Evolutionary conservation across 1,140 invertebrate species (phyloP), one percentile per base, ranked within the genome.

Genomic region (Caenorhabditis latens): DNA sequence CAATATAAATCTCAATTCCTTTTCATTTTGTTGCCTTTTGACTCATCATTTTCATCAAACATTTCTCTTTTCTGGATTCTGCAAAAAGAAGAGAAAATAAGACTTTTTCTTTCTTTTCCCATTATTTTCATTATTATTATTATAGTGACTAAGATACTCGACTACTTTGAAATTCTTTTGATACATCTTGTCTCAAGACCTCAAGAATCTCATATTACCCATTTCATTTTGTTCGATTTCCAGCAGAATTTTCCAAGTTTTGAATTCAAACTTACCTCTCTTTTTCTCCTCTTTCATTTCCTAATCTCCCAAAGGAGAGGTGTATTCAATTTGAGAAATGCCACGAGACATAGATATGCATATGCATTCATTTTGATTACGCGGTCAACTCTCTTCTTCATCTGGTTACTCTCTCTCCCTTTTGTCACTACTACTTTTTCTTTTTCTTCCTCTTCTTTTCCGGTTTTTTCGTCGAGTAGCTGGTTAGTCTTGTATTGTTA

Each of bases 1-100:
- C 67, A 71, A 71, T 71, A 71, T 71, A 71, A 71, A 71, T 71
- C 67, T 71, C 67, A 42, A 32, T 65, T 32, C 21, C n/a, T 7
- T 24, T n/a, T 11, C 13, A 14, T 32, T 65, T 2, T 32, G 21
- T 46, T 71, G 67, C 67, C 42, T 43, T 48, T 46, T 71, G 67
- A 71, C 67, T 71, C 67, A 43, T 43, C 42, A 71, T 43, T 21
- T 16, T 46, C 21, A 71, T 40, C 61, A 65, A 65, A 65, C 21
- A 65, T 40, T 58, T 0, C 57, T n/a, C 7, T 58, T 21, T n/a
- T 58, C n/a, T 24, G 8, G 24, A 9, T 13, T 65, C 16, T 65
- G 61, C 61, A 65, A 16, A 65, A 16, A 40, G 4, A 40, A 61
- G 57, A 61, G n/a, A 14, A 24, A 61, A 21, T 19, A 14, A 61